A percentile compares a stretch with the other conserved stretches of the same genome.
phyloP scores from a whole-genome alignment of 2,888 invertebrate genomes.

The Dynastes hyllus region DNA sequence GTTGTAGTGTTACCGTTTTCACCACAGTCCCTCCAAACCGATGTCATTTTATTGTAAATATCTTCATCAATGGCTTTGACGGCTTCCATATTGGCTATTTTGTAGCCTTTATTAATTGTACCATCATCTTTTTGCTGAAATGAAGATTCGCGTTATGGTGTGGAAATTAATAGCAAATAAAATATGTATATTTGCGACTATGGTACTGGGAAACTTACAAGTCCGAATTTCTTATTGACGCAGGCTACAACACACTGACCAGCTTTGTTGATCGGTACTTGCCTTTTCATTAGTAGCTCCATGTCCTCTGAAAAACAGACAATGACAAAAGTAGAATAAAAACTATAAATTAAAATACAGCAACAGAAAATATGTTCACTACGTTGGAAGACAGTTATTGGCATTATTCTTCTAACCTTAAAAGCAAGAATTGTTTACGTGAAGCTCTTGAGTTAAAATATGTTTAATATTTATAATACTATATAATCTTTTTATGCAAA shows the following conservation, averaged over 20 bases:
- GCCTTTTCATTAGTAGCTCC: constrained; percentile 64
- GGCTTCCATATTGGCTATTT: constrained; percentile 20
- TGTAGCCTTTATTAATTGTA: constrained; percentile 36
- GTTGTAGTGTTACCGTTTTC: constrained; percentile 54
- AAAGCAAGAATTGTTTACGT: too few relatives aligned
- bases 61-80: constrained; percentile 54
- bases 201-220: constrained; percentile 67
- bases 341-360: background rate
- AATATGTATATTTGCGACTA: background rate
- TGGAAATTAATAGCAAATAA: background rate
- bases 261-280: constrained; percentile 68
- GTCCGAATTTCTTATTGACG: constrained; percentile 69
- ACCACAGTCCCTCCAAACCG: constrained; percentile 54
- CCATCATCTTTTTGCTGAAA: constrained; percentile 52
- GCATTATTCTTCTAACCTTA: too few relatives aligned
- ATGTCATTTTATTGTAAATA: constrained; percentile 54
- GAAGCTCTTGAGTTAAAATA: too few relatives aligned
- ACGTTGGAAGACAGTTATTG: background rate
- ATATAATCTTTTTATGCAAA: too few relatives aligned
- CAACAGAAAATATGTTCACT: background rate
- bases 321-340: constrained; percentile 14
- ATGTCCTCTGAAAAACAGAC: constrained; percentile 57
- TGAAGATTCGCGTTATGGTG: background rate
- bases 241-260: constrained; percentile 73
- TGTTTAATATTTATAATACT: too few relatives aligned